These are phyloP conservation scores for Ia io DNA, from an alignment of 2,113 vertebrate species.

Conservation along the genomic window DNA sequence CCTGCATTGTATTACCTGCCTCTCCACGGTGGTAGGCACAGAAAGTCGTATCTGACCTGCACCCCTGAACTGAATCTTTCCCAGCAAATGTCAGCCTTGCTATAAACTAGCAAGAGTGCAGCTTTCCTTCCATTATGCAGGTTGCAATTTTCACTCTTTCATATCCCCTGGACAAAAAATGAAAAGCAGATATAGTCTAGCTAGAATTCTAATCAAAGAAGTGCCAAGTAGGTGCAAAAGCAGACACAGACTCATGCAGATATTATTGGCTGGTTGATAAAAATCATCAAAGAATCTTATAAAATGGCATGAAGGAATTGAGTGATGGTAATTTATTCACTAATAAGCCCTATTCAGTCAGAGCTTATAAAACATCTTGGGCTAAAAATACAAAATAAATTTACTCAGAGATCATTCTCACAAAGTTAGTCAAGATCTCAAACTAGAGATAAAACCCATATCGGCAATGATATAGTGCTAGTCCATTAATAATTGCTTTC, in stretches of 20 bases:
- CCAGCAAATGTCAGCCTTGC: not conserved
- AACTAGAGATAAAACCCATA: not conserved
- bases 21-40: not conserved
- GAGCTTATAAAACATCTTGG: not conserved
- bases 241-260: slow-evolving; percentile 8
- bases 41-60: not conserved
- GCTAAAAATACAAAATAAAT: not conserved
- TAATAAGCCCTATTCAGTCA: not conserved
- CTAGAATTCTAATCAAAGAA: slow-evolving; percentile 5
- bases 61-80: not conserved
- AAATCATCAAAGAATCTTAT: slow-evolving; percentile 17
- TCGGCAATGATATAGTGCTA: not conserved
- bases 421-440: not conserved
- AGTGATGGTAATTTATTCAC: not conserved
- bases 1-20: not conserved
- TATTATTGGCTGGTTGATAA: not conserved
- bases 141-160: slow-evolving; percentile 3
- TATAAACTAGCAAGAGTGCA: not conserved
- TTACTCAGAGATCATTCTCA: not conserved
- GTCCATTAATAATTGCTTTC: not conserved
- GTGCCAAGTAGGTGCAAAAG: not conserved
- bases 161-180: not conserved
- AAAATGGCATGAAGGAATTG: not conserved
- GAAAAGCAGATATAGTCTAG: not conserved
- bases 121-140: not conserved